Evolutionary conservation across 2,888 invertebrate genomes (phyloP).

Genomic region (Linnaemya tessellans): DNA sequence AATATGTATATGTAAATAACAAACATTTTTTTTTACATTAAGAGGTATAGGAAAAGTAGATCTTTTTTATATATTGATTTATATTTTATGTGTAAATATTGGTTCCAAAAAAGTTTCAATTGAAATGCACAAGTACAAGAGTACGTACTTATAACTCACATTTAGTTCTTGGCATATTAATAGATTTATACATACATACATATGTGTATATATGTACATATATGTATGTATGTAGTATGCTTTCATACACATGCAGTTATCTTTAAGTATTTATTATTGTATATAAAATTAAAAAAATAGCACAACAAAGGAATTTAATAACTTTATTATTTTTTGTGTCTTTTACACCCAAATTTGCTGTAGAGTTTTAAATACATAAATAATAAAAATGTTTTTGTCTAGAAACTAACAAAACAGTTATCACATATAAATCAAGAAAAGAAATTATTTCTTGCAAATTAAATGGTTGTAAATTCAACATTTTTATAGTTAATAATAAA

Average conservation of each 20-base stretch:
- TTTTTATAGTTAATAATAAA: conserved; percentile 5
- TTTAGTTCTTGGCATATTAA: conserved; percentile 4
- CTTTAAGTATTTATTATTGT: conserved; percentile 26
- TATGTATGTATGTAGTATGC: not conserved
- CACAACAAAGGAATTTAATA: conserved; percentile 7
- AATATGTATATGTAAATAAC: conserved; percentile 27
- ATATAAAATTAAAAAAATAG: not conserved
- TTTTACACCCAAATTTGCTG: not conserved
- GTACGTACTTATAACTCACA: conserved; percentile 71
- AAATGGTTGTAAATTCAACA: not conserved
- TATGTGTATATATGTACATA: no score
- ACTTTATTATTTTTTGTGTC: not conserved
- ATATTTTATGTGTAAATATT: conserved; percentile 68
- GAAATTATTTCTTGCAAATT: not conserved
- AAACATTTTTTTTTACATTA: conserved; percentile 43
- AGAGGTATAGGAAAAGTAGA: conserved; percentile 33
- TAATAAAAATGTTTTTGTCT: not conserved
- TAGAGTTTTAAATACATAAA: not conserved
- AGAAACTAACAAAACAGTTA: conserved; percentile 2
- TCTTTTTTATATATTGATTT: conserved; percentile 26
- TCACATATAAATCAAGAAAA: conserved; percentile 29
- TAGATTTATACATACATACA: conserved; percentile 8
- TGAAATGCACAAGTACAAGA: conserved; percentile 77
- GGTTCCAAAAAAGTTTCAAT: conserved; percentile 74
- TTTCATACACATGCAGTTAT: conserved; percentile 1